A percentile compares a stretch with the other conserved stretches of the same genome.
Conservation (phyloP, 1,140 invertebrate genomes). For the Thalassaphorura encarpata region DNA sequence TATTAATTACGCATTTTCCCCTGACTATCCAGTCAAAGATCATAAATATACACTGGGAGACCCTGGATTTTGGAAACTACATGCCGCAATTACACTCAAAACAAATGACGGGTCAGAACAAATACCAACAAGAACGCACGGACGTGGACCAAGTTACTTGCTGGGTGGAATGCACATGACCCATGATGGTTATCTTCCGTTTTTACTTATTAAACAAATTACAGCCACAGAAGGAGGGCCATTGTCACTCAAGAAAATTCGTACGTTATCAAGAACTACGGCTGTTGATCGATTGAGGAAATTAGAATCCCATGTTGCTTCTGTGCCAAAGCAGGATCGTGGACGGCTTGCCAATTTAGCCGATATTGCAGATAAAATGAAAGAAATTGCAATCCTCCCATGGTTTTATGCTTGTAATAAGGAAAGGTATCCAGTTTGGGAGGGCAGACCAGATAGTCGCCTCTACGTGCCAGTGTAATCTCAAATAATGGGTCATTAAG, state of each 20-base stretch:
- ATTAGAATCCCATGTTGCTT: background rate
- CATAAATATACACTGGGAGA: conserved; percentile 3
- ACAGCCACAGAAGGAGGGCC: background rate
- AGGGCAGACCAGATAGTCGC: conserved; percentile 1
- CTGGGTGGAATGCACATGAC: conserved; percentile 15
- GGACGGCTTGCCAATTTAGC: background rate
- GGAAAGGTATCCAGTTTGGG: conserved; percentile 8
- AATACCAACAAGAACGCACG: background rate
- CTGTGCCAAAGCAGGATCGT: background rate
- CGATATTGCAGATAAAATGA: background rate
- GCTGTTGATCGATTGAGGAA: background rate
- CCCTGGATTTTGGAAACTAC: conserved; percentile 8
- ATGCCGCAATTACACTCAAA: background rate
- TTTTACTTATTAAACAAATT: background rate
- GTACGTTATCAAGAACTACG: background rate
- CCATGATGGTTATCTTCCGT: conserved; percentile 11
- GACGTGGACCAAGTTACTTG: background rate
- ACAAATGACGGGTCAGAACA: background rate
- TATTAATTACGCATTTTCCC: background rate
- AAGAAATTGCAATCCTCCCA: conserved; percentile 3
- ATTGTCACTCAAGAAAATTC: background rate
- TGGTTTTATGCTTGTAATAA: conserved; percentile 17
- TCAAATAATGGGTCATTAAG: too few species aligned
- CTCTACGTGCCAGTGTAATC: too few species aligned
- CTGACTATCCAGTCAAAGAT: conserved; percentile 6